Conservation (phyloP, 2,113 vertebrate species). For the Ursus arctos region DNA sequence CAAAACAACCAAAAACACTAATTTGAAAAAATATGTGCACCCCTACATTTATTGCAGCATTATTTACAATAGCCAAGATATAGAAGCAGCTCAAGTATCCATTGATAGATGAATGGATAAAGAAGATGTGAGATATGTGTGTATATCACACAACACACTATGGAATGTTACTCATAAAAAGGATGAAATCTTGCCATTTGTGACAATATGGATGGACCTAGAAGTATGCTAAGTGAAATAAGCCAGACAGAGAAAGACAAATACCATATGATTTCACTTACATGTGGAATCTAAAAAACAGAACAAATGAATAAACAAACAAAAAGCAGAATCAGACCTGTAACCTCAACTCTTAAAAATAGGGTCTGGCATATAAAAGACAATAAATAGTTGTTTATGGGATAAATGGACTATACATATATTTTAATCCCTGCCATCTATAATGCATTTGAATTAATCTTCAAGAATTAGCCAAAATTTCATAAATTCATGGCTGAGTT, state of each 20-base stretch:
- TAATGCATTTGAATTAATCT: background rate
- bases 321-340: background rate
- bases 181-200: background rate
- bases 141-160: background rate
- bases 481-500: background rate
- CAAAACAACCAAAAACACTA: background rate
- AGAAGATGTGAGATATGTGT: background rate
- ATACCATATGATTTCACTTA: background rate
- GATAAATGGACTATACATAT: background rate
- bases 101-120: background rate
- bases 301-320: background rate
- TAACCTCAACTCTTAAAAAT: background rate
- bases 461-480: background rate
- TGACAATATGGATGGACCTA: background rate
- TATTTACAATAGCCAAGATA: background rate
- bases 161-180: background rate
- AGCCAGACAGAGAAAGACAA: background rate
- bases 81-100: background rate
- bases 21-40: background rate
- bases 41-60: background rate
- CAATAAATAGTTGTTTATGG: background rate
- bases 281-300: background rate
- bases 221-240: background rate
- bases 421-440: background rate
- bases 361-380: background rate